These are phyloP conservation scores for Hydrolagus affinis DNA, from an alignment of 2,113 vertebrate species.

Conservation along the genomic window DNA sequence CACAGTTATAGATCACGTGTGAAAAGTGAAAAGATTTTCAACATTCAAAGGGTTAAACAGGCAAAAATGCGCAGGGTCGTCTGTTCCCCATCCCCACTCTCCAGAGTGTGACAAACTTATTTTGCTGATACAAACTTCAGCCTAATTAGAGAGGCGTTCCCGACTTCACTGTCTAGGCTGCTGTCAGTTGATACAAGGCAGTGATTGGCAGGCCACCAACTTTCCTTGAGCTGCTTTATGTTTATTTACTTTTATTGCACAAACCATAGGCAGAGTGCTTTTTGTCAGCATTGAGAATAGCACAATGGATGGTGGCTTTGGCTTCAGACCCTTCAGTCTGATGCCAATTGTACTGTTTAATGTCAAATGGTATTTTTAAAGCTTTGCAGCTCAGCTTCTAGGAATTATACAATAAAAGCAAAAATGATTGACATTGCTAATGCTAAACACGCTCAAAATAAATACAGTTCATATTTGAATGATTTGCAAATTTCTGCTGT, in stretches of 20 bases:
- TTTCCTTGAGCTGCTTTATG: slow-evolving; percentile 14
- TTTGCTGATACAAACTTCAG: slow-evolving; percentile 1
- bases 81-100: too few species aligned
- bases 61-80: too few species aligned
- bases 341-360: not conserved
- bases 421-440: not conserved
- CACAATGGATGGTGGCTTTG: slow-evolving; percentile 8
- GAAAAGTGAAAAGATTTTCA: too few species aligned
- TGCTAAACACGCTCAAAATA: not conserved
- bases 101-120: not conserved
- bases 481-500: not conserved
- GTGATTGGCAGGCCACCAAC: slow-evolving; percentile 31
- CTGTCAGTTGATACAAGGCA: slow-evolving; percentile 24
- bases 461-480: not conserved
- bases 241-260: slow-evolving; percentile 27
- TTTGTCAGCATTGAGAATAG: slow-evolving; percentile 4
- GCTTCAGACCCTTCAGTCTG: not conserved
- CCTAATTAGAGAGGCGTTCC: slow-evolving; percentile 18
- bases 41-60: not conserved
- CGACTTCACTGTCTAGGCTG: not conserved
- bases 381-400: not conserved
- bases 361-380: not conserved
- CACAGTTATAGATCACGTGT: too few species aligned
- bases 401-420: not conserved
- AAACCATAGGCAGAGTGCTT: not conserved